Evolutionary conservation across 2,113 vertebrate genomes (phyloP), one percentile per base, ranked within the genome.

Genomic region (Tachysurus fulvidraco): DNA sequence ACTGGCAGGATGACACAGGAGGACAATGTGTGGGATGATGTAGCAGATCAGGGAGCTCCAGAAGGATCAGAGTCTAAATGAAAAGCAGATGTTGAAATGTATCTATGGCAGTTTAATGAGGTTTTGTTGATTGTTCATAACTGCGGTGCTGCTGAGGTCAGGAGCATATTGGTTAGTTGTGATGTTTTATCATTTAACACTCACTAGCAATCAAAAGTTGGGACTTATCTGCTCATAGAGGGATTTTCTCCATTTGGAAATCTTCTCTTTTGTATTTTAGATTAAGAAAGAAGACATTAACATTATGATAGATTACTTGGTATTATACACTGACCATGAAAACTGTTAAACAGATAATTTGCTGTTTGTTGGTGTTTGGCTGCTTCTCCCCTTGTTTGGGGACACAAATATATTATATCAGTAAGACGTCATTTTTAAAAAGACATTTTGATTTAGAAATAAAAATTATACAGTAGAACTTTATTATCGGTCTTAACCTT

Each of bases 11-110:
- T 62, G 78, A 85, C n/a, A 62, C 41, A 83, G n/a, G 69, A 65
- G 69, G 44, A 36, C 86, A 87, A 30, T 62, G 79, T 76, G 79
- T 82, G 69, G 4, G 65, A 55, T 89, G 83, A 87, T 76, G 69
- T 41, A 81, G 85, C 67, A 28, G 88, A 1, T 78, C 62, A 88
- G 25, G 76, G 84, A 77, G 76, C 28, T 84, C 41, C 23, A 36
- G 54, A 12, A 57, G 44, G 50, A 81, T 41, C 65, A 10, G 54
- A 73, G 52, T 52, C 57, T 41, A 85, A 87, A 85, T 65, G 60
- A 44, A 8, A 85, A 71, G 23, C 73, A 80, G 30, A 85, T 83
- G 83, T 88, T 64, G 80, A 89, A 57, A 46, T 80, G 60, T 25
- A 65, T 87, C 14, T 54, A 25, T 79, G 71, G 28, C 62, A 83